Evolutionary conservation across 1,140 invertebrate genomes (phyloP), one percentile per base, ranked within the genome.

Genomic region (Drosophila bipectinata): DNA sequence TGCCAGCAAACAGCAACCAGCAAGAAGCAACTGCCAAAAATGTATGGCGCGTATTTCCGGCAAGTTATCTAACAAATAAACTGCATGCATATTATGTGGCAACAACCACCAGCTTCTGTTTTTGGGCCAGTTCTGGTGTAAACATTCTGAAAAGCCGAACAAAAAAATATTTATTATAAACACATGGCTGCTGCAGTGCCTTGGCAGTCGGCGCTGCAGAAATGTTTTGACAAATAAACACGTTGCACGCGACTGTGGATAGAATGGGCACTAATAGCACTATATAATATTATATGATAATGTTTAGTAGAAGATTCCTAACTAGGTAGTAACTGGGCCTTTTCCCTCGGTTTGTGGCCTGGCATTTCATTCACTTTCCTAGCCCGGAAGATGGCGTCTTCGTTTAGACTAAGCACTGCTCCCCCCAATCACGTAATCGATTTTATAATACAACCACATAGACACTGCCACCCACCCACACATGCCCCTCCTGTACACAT

Each of bases 221-320:
- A 82, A 88, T 83, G 52, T 87, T 87, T 87, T 85, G 82, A 87
- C 82, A 85, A 85, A 87, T 85, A 85, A 85, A 85, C 82, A 82
- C 58, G 69, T 53, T 87, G 82, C 82, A 85, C 82, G 82, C 82
- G 82, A 85, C 82, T 78, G 26, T 4, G 26, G 26, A 26, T 18
- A 18, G 18, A 18, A 18, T 18, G 18, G 18, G 18, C 18, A 18
- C 18, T 21, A 21, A 21, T 21, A 21, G 21, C 21, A 1, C 2
- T 21, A 21, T 21, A 21, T 21, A 21, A 3, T 3, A 21, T 21
- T 21, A 21, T 21, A 21, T 21, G 21, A 21, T 21, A 21, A 21
- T 21, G 2, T 21, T 21, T 21, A 21, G 21, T 21, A 21, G 21
- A 34, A 34, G 9, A 41, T 15, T 14, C 39, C 14, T n/a, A 41